Conservation (phyloP, 2,888 invertebrate species). For the Temnothorax ravouxi region DNA sequence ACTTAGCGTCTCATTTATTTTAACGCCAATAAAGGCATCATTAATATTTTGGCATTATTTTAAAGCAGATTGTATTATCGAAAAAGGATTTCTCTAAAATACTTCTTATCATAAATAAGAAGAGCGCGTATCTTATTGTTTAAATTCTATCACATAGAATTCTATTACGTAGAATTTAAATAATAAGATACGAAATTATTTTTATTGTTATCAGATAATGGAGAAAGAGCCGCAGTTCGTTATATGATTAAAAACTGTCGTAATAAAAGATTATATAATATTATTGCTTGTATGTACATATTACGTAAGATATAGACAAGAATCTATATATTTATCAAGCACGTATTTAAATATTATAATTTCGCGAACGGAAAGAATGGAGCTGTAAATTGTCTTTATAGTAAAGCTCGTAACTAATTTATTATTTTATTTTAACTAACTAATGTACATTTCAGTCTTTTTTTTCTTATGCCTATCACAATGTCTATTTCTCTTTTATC, state of each 20-base stretch:
- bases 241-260: not conserved
- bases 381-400: not conserved
- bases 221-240: not conserved
- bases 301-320: not conserved
- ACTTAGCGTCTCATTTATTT: not conserved
- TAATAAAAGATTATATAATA: not conserved
- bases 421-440: not conserved
- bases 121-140: too few relatives aligned
- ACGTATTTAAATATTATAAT: not conserved
- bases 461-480: not conserved
- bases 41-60: not conserved
- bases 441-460: not conserved
- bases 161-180: not conserved
- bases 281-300: not conserved
- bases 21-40: not conserved
- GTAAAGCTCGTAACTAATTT: not conserved
- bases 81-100: not conserved
- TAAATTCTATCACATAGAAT: not conserved
- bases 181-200: not conserved
- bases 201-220: constrained; percentile 1
- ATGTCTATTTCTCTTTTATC: not conserved
- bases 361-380: too few relatives aligned
- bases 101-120: not conserved
- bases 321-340: not conserved
- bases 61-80: not conserved